Evolutionary conservation across 2,797 vertebrate species (phyloP).

Genomic region (Sebastes steindachneri): DNA sequence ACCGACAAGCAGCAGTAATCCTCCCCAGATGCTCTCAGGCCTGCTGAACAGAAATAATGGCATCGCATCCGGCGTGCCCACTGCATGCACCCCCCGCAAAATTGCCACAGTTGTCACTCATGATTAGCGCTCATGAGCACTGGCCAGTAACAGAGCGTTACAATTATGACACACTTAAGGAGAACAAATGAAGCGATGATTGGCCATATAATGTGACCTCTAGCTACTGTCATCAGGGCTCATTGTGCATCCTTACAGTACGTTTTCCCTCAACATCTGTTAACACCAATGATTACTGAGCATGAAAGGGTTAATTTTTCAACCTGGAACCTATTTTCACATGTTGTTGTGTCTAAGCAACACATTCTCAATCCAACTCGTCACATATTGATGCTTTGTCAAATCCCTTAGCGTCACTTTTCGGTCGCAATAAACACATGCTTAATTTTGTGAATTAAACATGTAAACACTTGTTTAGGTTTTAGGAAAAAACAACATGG

Average conservation of each 20-base stretch:
- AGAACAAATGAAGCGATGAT: constrained; percentile 62
- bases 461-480: too few relatives aligned
- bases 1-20: constrained; percentile 55
- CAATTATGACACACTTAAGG: constrained; percentile 47
- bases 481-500: too few relatives aligned
- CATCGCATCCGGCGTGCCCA: not conserved
- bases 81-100: not conserved
- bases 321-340: too few relatives aligned
- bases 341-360: too few relatives aligned
- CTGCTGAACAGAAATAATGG: constrained; percentile 63
- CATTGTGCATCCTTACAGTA: not conserved
- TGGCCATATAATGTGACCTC: constrained; percentile 54
- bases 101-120: constrained; percentile 50
- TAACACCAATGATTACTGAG: constrained; percentile 32
- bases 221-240: not conserved
- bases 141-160: not conserved
- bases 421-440: too few relatives aligned
- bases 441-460: too few relatives aligned
- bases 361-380: too few relatives aligned
- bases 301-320: not conserved
- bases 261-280: constrained; percentile 43
- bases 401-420: too few relatives aligned
- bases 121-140: constrained; percentile 29
- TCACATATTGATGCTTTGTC: too few relatives aligned
- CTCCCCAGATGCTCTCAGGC: constrained; percentile 52